Base-by-base conservation (phyloP, 2,888 invertebrate genomes). In the Polydrusus cervinus region DNA sequence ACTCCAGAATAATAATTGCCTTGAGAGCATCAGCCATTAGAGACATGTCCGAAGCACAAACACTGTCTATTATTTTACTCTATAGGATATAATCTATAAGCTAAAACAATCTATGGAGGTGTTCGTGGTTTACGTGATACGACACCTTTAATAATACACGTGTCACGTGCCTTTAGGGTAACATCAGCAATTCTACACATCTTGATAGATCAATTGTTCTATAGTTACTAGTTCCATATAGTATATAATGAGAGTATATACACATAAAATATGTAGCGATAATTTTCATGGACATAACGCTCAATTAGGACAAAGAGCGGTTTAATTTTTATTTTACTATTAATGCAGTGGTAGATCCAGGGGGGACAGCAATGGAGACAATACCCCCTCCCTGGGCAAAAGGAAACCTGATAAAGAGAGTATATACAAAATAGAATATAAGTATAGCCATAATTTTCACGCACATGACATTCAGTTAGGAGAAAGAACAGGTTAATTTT, bases 1-100 rank as follows among this genome's bases (percentile, higher is more conserved):
- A 30, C 5, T 0, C 1, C n/a, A 25, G 18, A 20, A 51, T 51
- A 10, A 1, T 20, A 25, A 25, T 43, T 43, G 13, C 34, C 34
- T 53, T 13, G 0, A 25, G 53, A 10, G 7, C 53, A 55, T 34
- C 10, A 7, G n/a, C n/a, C 34, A 53, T 53, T 53, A 53, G 53
- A 34, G 55, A 55, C 34, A 34, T 34, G 55, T 55, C 55, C n/a
- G 14, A 14, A 55, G 13, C 55, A 34, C 14, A 51, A 25, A 66
- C 51, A 66, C 40, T 66, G 53, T 51, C 51, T 51, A 66, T 66
- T 51, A 66, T 66, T 66, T 51, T 38, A 40, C 38, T 53, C 16
- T 51, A 66, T 66, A 14, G 47, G 18, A 66, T 65, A 53, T 66
- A 18, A 66, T 51, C 38, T 66, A n/a, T n/a, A 16, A 66, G 66